These are phyloP conservation scores for Latheticus oryzae DNA, from an alignment of 2,888 invertebrate genomes.

Conservation along the genomic window DNA sequence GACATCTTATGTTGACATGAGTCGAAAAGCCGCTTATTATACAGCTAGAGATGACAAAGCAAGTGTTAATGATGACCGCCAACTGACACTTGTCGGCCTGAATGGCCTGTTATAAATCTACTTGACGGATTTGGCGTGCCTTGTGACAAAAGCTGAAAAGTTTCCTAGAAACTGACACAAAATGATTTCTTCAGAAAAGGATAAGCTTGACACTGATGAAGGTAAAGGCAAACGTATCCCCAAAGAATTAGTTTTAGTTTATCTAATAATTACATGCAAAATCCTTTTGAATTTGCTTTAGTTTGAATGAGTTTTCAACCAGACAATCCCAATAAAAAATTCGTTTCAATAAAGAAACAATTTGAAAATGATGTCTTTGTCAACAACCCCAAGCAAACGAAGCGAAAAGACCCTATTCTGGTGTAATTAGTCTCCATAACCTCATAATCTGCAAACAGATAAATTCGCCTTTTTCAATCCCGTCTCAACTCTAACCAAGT, in stretches of 20 bases:
- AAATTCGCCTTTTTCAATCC: conserved; percentile 28
- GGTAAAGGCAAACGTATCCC: too few relatives aligned
- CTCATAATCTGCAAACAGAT: conserved; percentile 11
- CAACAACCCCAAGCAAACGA: conserved; percentile 5
- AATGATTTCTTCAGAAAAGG: too few relatives aligned
- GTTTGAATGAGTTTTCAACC: too few relatives aligned
- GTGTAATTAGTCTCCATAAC: conserved; percentile 11
- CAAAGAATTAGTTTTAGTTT: too few relatives aligned
- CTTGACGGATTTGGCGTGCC: conserved; percentile 20
- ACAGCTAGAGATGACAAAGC: conserved; percentile 34
- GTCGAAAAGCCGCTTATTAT: conserved; percentile 1
- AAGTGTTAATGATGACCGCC: conserved; percentile 45
- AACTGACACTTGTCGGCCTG: conserved; percentile 31
- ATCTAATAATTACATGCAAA: too few relatives aligned
- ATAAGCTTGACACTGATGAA: too few relatives aligned
- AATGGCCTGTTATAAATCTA: conserved; percentile 33
- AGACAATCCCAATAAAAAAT: too few relatives aligned
- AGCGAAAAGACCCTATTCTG: not conserved
- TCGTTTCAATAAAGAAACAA: too few relatives aligned
- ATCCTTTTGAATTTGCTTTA: too few relatives aligned
- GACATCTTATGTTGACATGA: conserved; percentile 34
- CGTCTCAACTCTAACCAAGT: conserved; percentile 7
- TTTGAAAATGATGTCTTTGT: not conserved
- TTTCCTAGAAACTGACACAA: not conserved
- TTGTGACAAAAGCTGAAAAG: not conserved